phyloP scores from a whole-genome alignment of 2,113 vertebrate species.

The Mustela nigripes region DNA sequence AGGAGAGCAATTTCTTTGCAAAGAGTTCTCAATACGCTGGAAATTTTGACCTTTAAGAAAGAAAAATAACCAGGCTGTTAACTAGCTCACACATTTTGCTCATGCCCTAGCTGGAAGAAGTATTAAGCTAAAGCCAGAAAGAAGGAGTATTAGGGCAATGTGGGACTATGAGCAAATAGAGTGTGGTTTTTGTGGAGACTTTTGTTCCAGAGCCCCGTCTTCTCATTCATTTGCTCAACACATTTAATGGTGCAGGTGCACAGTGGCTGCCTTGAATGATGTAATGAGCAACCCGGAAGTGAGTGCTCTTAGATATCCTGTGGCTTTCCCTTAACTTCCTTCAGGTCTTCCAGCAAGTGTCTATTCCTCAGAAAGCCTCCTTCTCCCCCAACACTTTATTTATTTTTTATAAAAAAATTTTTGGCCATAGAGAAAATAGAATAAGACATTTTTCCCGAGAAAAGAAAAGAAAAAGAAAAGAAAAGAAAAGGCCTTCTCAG shows the following conservation, averaged over 20 bases:
- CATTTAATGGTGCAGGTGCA: not conserved
- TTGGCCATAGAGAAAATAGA: not conserved
- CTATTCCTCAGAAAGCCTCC: not conserved
- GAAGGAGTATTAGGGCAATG: not conserved
- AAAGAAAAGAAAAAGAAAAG: not conserved
- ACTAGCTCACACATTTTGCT: not conserved
- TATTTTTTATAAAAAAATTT: too few species aligned
- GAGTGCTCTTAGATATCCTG: not conserved
- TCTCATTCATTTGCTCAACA: not conserved
- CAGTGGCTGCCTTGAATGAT: fast-evolving
- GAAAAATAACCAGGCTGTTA: not conserved
- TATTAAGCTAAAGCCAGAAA: not conserved
- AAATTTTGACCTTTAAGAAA: not conserved
- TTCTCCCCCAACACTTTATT: not conserved
- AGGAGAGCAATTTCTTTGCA: not conserved
- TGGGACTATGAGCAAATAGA: not conserved
- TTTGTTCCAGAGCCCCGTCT: not conserved
- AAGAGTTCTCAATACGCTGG: not conserved
- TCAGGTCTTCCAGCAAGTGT: not conserved
- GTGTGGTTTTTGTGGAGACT: not conserved
- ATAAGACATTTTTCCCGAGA: not conserved
- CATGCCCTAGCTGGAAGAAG: not conserved
- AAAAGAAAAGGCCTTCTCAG: not conserved
- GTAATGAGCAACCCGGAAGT: too few species aligned
- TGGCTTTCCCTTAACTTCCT: not conserved